Evolutionary conservation across 2,888 invertebrate species (phyloP).

Genomic region (Eutolmus rufibarbis): DNA sequence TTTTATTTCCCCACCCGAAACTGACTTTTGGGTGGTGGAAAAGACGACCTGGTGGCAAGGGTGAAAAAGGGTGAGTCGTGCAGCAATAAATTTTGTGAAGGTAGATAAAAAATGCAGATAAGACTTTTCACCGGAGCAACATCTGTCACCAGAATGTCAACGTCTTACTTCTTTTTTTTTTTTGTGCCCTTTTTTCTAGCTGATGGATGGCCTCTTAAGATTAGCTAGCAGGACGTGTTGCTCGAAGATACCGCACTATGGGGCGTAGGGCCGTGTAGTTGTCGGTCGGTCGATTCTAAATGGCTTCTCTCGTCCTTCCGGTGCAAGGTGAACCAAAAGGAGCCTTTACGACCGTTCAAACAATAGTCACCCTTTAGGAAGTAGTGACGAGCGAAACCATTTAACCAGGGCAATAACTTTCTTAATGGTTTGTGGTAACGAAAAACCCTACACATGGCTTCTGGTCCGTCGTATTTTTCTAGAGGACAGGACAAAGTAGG

Average conservation of each 20-base stretch:
- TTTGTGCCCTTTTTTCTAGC: not conserved
- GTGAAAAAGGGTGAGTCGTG: not conserved
- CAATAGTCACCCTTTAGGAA: not conserved
- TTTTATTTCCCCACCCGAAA: not conserved
- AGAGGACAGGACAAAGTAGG: not conserved
- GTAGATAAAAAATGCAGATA: constrained; percentile 30
- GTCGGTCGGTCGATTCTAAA: not conserved
- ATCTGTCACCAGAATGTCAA: constrained; percentile 32
- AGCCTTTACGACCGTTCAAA: not conserved
- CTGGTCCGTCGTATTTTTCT: not conserved
- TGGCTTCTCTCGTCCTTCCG: not conserved
- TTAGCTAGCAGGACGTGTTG: not conserved
- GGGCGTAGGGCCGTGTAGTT: not conserved
- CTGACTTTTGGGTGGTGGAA: not conserved
- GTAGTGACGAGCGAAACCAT: not conserved
- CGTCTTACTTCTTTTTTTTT: not conserved
- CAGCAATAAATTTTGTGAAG: constrained; percentile 1
- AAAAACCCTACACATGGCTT: not conserved
- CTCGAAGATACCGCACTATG: constrained; percentile 11
- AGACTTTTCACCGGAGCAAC: constrained; percentile 6
- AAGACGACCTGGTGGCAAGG: not conserved
- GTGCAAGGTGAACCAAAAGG: not conserved
- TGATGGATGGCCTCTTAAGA: constrained; percentile 11
- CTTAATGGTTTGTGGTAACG: not conserved
- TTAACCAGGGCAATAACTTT: not conserved